Percentiles rank a stretch among this genome's conserved stretches.
Conservation (phyloP, 92 coral and sea anemone species). For the Umimayanthus chanpuru region DNA sequence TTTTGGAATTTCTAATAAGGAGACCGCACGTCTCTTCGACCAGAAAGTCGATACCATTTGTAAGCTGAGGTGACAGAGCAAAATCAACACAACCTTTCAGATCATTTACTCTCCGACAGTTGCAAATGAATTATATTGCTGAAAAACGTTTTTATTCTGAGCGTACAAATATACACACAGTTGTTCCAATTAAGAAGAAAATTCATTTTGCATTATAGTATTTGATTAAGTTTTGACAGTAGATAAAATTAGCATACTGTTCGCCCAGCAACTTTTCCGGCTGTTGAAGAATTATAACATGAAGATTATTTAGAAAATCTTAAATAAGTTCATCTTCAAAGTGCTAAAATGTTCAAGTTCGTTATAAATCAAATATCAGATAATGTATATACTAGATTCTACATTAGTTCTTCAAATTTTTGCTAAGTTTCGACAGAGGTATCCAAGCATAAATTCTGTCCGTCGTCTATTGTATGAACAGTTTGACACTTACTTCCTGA, state of each 20-base stretch:
- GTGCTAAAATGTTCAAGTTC: too few species aligned
- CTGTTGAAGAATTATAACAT: neutral
- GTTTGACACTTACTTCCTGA: neutral
- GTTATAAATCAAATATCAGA: neutral
- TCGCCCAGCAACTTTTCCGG: neutral
- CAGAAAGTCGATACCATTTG: neutral
- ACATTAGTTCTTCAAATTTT: neutral
- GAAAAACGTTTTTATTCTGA: slow-evolving; percentile 6
- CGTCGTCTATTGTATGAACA: neutral
- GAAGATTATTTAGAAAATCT: neutral
- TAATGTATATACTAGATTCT: neutral
- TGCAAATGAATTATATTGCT: neutral
- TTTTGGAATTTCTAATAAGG: slow-evolving; percentile 1
- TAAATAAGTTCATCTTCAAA: neutral
- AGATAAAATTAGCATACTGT: slow-evolving; percentile 5
- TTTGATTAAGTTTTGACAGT: slow-evolving; percentile 1
- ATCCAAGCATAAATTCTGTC: neutral
- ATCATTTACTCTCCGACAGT: neutral
- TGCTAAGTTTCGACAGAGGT: neutral
- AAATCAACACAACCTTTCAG: neutral
- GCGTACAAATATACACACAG: neutral
- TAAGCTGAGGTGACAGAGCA: neutral
- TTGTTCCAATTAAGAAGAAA: neutral
- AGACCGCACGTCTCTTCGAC: neutral
- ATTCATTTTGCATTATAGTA: neutral